Conservation (phyloP, 2,113 vertebrate genomes). For the Varanus salvator region DNA sequence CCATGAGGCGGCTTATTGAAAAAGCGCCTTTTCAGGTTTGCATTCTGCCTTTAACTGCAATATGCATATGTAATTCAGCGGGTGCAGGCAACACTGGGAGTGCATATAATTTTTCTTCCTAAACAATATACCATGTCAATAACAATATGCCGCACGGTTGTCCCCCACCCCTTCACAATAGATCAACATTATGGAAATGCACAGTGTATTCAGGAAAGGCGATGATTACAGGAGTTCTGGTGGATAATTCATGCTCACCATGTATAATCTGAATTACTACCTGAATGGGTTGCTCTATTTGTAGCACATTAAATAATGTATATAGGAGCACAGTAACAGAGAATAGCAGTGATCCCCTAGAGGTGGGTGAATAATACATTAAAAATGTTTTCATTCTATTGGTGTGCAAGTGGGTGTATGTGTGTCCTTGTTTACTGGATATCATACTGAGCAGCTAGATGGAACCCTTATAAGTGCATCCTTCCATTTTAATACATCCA, state of each 20-base stretch:
- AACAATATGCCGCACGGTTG: not conserved
- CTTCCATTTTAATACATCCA: conserved; percentile 43
- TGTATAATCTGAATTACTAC: conserved; percentile 49
- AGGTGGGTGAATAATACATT: conserved; percentile 63
- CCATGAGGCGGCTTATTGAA: not conserved
- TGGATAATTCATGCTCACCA: conserved; percentile 34
- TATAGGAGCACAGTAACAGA: conserved; percentile 46
- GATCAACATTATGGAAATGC: not conserved
- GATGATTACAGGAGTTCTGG: conserved; percentile 37
- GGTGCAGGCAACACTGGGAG: not conserved
- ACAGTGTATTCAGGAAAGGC: not conserved
- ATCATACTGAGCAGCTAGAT: conserved; percentile 34
- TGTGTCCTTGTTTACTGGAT: conserved; percentile 43
- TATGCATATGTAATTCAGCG: not conserved
- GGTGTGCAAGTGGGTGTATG: not conserved
- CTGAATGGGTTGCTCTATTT: conserved; percentile 57
- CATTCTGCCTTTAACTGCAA: not conserved
- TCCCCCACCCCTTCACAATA: not conserved
- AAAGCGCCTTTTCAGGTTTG: not conserved
- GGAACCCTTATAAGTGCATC: not conserved
- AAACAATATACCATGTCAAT: not conserved
- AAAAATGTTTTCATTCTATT: conserved; percentile 61
- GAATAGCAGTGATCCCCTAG: conserved; percentile 49
- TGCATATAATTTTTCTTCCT: not conserved
- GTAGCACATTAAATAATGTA: conserved; percentile 58